Evolutionary conservation across 2,888 invertebrate species (phyloP).

Genomic region (Eulithis prunata): DNA sequence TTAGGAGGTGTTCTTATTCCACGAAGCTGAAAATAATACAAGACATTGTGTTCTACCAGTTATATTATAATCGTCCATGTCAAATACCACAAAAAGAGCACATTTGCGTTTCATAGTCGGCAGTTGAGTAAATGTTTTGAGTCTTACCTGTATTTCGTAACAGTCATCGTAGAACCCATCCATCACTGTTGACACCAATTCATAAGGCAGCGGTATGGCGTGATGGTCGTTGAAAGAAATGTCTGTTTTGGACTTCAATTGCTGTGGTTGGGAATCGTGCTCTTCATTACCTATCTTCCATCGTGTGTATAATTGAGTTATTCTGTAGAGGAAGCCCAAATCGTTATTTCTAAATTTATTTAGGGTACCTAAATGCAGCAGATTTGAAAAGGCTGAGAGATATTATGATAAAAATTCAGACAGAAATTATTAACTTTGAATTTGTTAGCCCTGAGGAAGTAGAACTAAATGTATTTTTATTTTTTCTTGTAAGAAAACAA

Average conservation of each 20-base stretch:
- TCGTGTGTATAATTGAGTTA: constrained; percentile 63
- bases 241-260: constrained; percentile 39
- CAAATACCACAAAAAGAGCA: too few species aligned
- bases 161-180: constrained; percentile 55
- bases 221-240: constrained; percentile 62
- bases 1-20: constrained; percentile 48
- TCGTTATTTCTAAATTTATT: too few species aligned
- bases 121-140: not conserved
- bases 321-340: constrained; percentile 47
- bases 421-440: too few species aligned
- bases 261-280: constrained; percentile 51
- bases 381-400: too few species aligned
- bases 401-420: too few species aligned
- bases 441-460: not conserved
- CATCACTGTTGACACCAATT: constrained; percentile 46
- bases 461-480: not conserved
- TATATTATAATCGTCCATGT: too few species aligned
- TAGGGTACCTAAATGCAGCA: too few species aligned
- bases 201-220: constrained; percentile 49
- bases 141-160: constrained; percentile 61
- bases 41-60: too few species aligned
- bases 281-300: constrained; percentile 59
- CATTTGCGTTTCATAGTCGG: not conserved
- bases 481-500: not conserved
- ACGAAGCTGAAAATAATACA: constrained; percentile 55